Conservation (phyloP, 2,888 invertebrate genomes). For the Elmis aenea region DNA sequence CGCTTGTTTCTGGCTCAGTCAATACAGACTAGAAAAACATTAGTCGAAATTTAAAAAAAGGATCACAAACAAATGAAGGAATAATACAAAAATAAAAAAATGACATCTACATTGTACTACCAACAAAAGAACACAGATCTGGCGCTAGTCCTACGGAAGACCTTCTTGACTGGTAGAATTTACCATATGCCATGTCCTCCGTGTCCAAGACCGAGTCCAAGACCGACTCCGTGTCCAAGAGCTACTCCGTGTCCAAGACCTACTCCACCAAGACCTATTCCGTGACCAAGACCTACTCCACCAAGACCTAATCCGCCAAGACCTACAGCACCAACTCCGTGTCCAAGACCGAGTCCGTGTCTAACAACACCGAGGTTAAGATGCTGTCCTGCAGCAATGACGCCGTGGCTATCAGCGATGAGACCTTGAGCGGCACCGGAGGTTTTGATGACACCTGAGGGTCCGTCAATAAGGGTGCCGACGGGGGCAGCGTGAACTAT, state of each 20-base stretch:
- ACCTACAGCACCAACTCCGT: conserved; percentile 6
- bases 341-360: conserved; percentile 7
- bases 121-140: conserved; percentile 12
- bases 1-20: no score
- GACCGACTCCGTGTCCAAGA: conserved; percentile 4
- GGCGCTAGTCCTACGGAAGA: conserved; percentile 14
- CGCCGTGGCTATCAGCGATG: conserved; percentile 1
- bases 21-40: conserved; percentile 7
- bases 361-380: neutral
- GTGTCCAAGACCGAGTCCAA: conserved; percentile 5
- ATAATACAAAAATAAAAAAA: conserved; percentile 5
- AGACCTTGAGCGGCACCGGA: conserved; percentile 8
- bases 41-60: no score
- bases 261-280: conserved; percentile 4
- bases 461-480: conserved; percentile 13
- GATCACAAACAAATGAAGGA: conserved; percentile 1
- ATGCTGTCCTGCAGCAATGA: neutral
- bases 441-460: conserved; percentile 12
- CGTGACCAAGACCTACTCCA: conserved; percentile 8
- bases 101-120: conserved; percentile 8
- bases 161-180: no score
- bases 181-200: no score
- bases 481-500: conserved; percentile 9
- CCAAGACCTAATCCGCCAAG: neutral
- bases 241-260: conserved; percentile 9